phyloP scores from a whole-genome alignment of 30 jellyfish, hydroid and myxozoan species.

The Chrysaora quinquecirrha region DNA sequence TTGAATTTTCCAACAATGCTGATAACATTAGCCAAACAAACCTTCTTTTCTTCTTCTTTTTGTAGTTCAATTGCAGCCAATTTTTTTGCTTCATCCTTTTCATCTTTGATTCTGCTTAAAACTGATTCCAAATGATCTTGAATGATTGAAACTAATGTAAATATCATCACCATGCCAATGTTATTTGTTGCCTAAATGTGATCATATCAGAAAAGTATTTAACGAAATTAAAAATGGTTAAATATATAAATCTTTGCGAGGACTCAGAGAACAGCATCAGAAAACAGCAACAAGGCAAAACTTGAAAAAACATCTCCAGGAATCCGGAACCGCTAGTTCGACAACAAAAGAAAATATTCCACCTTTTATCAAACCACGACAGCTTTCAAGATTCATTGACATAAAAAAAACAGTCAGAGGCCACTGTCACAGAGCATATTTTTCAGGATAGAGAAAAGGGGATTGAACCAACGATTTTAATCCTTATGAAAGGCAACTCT shows the following conservation, averaged over 20 bases:
- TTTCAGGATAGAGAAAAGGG: no score
- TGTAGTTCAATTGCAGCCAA: constrained; percentile 47
- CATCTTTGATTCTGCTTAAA: constrained; percentile 55
- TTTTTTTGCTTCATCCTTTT: constrained; percentile 58
- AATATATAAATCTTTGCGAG: background rate
- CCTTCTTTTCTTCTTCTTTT: constrained; percentile 74
- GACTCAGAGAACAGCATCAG: background rate
- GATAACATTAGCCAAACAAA: no score
- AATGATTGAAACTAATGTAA: constrained; percentile 76
- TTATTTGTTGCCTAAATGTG: constrained; percentile 61
- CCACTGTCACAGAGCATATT: no score
- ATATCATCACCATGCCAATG: constrained; percentile 84
- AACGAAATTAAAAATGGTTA: background rate
- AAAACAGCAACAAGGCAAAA: background rate
- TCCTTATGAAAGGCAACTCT: no score
- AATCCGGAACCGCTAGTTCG: no score
- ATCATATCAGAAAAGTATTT: background rate
- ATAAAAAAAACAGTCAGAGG: no score
- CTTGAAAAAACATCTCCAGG: background rate
- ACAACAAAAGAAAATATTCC: no score
- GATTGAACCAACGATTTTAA: no score
- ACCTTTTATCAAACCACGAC: no score
- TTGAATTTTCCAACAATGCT: no score
- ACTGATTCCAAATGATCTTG: constrained; percentile 56
- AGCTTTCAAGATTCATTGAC: no score